Evolutionary conservation across 2,797 vertebrate genomes (phyloP).

Genomic region (Clarias platycephalus): DNA sequence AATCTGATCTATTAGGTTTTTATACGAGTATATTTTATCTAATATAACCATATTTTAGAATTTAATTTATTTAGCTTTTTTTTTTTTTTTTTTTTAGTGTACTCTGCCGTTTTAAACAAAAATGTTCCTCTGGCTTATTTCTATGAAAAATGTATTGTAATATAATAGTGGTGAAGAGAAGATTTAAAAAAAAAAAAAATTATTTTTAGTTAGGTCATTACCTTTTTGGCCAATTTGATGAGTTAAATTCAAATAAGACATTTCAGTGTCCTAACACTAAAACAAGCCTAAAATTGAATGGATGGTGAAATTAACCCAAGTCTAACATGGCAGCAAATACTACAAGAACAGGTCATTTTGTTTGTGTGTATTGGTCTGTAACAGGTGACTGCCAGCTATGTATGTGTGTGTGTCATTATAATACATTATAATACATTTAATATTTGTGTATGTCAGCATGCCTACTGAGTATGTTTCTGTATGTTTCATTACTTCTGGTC

Average conservation of each 20-base stretch:
- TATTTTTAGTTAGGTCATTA: neutral
- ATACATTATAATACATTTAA: neutral
- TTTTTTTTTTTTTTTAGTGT: no score
- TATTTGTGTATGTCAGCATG: constrained; percentile 14
- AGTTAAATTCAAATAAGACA: neutral
- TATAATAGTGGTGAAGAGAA: neutral
- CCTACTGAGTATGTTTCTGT: neutral
- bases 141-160: neutral
- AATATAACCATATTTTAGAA: no score
- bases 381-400: neutral
- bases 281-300: neutral
- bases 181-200: no score
- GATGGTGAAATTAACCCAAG: neutral
- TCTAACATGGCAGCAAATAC: neutral
- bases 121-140: neutral
- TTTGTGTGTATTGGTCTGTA: neutral
- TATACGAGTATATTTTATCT: no score
- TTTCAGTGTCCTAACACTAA: neutral
- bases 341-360: neutral
- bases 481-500: constrained; percentile 35
- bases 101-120: neutral
- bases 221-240: neutral
- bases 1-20: no score
- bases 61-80: no score
- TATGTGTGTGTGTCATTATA: neutral